A percentile compares a stretch with the other conserved stretches of the same genome.
phyloP scores from a whole-genome alignment of 1,140 invertebrate species.

The Amphibalanus amphitrite region DNA sequence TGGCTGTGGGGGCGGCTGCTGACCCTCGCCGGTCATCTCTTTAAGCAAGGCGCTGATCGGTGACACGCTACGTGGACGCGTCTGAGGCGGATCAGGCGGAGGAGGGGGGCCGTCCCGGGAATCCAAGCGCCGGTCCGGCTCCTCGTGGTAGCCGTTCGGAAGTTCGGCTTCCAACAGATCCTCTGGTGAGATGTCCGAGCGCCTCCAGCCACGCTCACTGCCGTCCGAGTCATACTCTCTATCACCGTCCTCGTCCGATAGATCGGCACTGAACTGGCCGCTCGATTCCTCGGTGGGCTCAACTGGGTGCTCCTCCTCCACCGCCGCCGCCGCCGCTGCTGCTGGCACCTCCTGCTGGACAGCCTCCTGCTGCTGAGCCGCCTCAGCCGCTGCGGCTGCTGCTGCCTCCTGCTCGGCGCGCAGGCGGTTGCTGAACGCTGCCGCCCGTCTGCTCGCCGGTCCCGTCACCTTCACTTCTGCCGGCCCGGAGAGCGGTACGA shows the following conservation, averaged over 20 bases:
- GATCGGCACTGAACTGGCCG: no score
- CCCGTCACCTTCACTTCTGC: neutral
- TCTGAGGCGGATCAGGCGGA: neutral
- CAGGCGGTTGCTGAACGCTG: no score
- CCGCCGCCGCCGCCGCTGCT: neutral
- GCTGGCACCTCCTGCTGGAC: no score
- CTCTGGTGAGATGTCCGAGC: neutral
- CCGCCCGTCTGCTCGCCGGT: neutral
- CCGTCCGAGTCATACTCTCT: neutral
- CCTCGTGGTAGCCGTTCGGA: neutral
- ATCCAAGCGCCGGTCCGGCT: neutral
- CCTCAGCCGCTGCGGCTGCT: no score
- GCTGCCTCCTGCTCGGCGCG: no score
- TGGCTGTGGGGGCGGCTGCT: no score
- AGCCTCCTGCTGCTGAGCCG: no score
- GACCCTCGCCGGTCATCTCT: neutral
- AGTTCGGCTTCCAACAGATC: neutral
- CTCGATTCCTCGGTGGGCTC: no score
- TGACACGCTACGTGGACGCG: neutral
- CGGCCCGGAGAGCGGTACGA: no score
- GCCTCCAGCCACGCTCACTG: neutral
- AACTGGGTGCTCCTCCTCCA: constrained; percentile 19
- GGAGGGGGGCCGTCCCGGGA: no score
- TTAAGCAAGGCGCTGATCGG: neutral
- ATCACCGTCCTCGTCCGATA: neutral